phyloP scores from a whole-genome alignment of 2,797 vertebrate genomes.

The Girardinus metallicus region DNA sequence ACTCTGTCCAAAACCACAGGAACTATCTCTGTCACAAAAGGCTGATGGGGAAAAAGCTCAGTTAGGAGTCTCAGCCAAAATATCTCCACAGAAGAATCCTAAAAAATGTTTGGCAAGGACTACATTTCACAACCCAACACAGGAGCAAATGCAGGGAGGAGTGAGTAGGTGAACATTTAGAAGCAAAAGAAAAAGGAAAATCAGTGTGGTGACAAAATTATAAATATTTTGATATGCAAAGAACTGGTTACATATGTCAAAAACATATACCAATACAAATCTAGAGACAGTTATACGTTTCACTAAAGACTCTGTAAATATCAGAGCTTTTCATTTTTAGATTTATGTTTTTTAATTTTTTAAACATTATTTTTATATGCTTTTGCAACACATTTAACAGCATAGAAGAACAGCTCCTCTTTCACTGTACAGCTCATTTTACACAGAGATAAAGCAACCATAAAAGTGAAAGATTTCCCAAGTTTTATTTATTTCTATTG shows the following conservation, averaged over 20 bases:
- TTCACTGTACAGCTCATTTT: not conserved
- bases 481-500: not conserved
- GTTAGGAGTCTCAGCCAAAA: slow-evolving; percentile 33
- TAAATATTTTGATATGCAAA: not conserved
- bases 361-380: not conserved
- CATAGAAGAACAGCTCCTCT: not conserved
- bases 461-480: not conserved
- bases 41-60: slow-evolving; percentile 5
- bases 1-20: slow-evolving; percentile 51
- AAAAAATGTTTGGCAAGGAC: slow-evolving; percentile 1
- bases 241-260: not conserved
- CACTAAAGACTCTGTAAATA: not conserved
- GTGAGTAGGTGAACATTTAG: not conserved
- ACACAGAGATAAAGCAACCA: not conserved
- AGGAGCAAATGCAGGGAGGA: not conserved
- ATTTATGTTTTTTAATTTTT: not conserved
- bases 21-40: slow-evolving; percentile 36
- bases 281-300: not conserved
- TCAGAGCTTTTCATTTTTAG: not conserved
- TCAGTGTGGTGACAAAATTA: not conserved
- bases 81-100: slow-evolving; percentile 14
- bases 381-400: not conserved
- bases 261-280: not conserved
- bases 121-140: not conserved
- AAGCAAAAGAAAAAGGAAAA: not conserved